Percentiles rank a stretch among this genome's conserved stretches.
These are phyloP conservation scores for Melinaea menophilus DNA, from an alignment of 2,888 invertebrate genomes.

Conservation along the genomic window DNA sequence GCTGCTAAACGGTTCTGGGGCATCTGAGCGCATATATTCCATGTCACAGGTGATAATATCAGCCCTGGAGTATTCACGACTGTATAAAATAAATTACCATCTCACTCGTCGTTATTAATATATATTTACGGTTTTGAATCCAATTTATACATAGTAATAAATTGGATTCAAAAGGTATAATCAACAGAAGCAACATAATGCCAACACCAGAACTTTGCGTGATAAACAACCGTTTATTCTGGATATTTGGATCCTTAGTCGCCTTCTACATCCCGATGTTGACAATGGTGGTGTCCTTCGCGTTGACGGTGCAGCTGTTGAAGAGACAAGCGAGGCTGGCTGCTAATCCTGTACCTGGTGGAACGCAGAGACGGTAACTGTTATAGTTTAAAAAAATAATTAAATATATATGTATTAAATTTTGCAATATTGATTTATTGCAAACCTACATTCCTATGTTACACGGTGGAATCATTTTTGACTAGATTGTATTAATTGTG, in stretches of 20 bases:
- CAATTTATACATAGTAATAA: too few species aligned
- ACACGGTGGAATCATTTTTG: too few species aligned
- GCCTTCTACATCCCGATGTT: conserved; percentile 97
- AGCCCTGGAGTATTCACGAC: too few species aligned
- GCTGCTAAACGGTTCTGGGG: conserved; percentile 5
- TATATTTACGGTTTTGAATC: too few species aligned
- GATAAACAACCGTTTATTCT: conserved; percentile 90
- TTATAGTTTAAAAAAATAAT: background rate
- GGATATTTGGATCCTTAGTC: conserved; percentile 93
- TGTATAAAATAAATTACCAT: too few species aligned
- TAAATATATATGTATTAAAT: conserved; percentile 8
- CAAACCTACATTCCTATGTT: too few species aligned
- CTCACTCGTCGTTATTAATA: background rate
- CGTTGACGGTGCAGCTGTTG: conserved; percentile 91
- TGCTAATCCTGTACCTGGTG: conserved; percentile 71
- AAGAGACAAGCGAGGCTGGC: conserved; percentile 87
- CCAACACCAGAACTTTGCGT: conserved; percentile 86
- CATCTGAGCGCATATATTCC: conserved; percentile 19
- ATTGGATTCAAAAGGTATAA: too few species aligned
- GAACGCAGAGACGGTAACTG: conserved; percentile 62
- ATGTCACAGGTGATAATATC: conserved; percentile 9
- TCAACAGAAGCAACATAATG: conserved; percentile 88
- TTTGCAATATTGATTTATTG: background rate
- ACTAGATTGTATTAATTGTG: too few species aligned
- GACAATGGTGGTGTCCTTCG: conserved; percentile 95